Evolutionary conservation across 2,797 vertebrate species (phyloP).

Genomic region (Phrynocephalus forsythii): DNA sequence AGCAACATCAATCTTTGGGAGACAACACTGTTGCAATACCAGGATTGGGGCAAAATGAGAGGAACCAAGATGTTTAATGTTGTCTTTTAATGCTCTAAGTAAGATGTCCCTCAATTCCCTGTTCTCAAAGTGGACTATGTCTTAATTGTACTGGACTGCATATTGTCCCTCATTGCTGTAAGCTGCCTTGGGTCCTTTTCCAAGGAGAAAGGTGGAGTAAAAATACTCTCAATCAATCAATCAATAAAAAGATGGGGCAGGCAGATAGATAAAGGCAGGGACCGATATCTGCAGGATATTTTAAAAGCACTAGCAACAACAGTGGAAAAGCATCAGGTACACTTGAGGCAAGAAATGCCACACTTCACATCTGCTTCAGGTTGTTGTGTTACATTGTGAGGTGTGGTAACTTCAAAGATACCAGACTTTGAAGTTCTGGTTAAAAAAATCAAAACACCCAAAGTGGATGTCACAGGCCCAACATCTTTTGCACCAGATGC

Average conservation of each 20-base stretch:
- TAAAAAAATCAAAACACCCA: neutral
- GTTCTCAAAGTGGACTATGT: no score
- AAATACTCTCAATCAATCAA: no score
- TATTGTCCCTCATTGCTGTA: no score
- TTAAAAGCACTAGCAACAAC: no score
- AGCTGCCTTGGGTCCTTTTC: no score
- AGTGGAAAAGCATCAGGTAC: neutral
- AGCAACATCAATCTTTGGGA: slow-evolving; percentile 38
- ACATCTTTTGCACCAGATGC: neutral
- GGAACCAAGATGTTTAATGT: no score
- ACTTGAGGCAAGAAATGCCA: neutral
- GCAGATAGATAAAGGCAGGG: neutral
- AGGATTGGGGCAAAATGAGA: neutral
- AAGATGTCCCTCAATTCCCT: no score
- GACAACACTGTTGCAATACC: neutral
- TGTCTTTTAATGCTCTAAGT: no score
- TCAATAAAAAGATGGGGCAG: no score
- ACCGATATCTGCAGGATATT: neutral
- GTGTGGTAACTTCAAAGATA: neutral
- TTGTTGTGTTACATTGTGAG: neutral
- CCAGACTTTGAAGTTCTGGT: neutral
- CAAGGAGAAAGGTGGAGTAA: no score
- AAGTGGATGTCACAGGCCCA: neutral
- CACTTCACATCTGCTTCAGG: neutral
- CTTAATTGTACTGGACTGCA: no score